Conservation (phyloP, 2,113 vertebrate genomes). For the Bujurquina vittata region DNA sequence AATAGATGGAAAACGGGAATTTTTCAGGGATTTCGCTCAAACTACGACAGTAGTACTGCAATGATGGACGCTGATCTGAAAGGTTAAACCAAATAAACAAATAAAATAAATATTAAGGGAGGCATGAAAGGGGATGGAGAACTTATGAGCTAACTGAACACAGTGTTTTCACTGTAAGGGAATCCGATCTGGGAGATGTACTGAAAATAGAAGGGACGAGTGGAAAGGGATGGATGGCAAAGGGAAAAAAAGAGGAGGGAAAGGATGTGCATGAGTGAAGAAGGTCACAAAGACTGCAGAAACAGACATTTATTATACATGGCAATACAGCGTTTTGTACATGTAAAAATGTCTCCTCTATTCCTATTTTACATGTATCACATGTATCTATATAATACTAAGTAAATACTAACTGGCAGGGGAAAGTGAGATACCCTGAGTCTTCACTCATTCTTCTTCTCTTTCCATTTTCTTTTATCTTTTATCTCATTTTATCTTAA, state of each 20-base stretch:
- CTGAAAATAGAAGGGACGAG: not conserved
- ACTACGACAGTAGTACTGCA: not conserved
- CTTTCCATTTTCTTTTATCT: not conserved
- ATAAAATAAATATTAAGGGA: not conserved
- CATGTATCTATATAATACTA: not conserved
- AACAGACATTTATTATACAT: slow-evolving; percentile 62
- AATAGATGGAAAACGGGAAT: not conserved
- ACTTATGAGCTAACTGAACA: not conserved
- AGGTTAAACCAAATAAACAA: not conserved
- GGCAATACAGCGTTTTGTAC: slow-evolving; percentile 9
- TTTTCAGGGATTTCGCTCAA: not conserved
- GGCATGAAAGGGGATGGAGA: not conserved
- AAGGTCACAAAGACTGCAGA: slow-evolving; percentile 55
- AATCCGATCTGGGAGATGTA: not conserved
- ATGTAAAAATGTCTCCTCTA: slow-evolving; percentile 22
- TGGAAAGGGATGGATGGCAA: not conserved
- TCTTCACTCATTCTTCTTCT: not conserved
- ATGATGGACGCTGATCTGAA: not conserved
- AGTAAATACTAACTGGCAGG: slow-evolving; percentile 38
- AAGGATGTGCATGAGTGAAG: slow-evolving; percentile 2
- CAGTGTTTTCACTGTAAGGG: not conserved
- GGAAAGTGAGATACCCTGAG: slow-evolving; percentile 47
- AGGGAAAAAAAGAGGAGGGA: slow-evolving; percentile 5
- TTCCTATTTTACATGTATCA: not conserved
- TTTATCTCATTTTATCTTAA: too few relatives aligned